Base-by-base conservation (phyloP, 1,140 invertebrate species). In the Scylla paramamosain region DNA sequence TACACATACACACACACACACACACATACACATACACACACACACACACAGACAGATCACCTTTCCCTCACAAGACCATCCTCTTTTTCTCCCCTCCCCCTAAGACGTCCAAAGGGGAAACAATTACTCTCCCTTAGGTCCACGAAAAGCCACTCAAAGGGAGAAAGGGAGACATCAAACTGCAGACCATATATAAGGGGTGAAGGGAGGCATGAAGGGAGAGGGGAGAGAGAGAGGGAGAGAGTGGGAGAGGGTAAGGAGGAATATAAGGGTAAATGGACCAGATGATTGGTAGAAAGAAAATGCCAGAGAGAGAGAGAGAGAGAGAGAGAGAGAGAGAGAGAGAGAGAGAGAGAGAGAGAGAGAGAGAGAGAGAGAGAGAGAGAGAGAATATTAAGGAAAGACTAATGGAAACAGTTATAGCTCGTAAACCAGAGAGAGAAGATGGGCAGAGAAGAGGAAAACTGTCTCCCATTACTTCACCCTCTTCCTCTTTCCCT, bases 301-400 rank as follows among this genome's bases (percentile, higher is more conserved):
- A 25, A 25, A n/a, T 29, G 86, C 6, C 12, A 88, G 31, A 88
- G 86, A 32, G 86, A 88, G 86, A 87, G 86, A 87, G 86, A 31
- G 28, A 31, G 28, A 87, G 86, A 45, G 39, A 25, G 20, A 87
- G 86, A 31, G 28, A 31, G 39, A 45, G 39, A 45, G 25, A 45
- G 39, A 45, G 39, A 28, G 86, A 88, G n/a, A 31, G 86, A 88
- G 86, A 88, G 86, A 88, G 86, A 88, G 86, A 88, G 86, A 88
- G 86, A 88, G 86, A 88, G 86, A 88, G 86, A 88, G 86, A 88
- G 86, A 88, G 86, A 88, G 86, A 88, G 86, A 88, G 86, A 88
- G 86, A 88, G 31, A 46, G 45, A n/a, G 45, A 46, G 45, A 46
- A 46, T 45, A 46, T 45, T 39, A 88, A 46, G 45, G 28, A 88